Percentiles rank a stretch among this genome's conserved stretches.
These are phyloP conservation scores for Paedocypris sp. DNA, from an alignment of 2,113 vertebrate species.

Conservation along the genomic window DNA sequence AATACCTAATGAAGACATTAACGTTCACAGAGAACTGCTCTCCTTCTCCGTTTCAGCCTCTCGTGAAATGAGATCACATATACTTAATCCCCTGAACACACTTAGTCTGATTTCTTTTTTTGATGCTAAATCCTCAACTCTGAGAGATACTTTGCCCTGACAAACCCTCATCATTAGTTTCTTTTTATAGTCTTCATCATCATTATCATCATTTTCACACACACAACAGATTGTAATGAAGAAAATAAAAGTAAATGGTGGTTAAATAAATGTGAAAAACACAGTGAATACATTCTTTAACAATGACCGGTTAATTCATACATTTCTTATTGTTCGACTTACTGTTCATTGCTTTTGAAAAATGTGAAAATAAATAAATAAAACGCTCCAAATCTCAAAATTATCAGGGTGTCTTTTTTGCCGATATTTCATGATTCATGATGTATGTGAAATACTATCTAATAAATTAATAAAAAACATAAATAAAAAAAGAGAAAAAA, in stretches of 20 bases:
- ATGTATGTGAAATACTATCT: too few relatives aligned
- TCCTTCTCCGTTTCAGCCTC: neutral
- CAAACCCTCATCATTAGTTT: constrained; percentile 13
- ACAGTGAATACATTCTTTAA: too few relatives aligned
- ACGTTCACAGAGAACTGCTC: constrained; percentile 2
- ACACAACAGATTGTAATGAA: neutral
- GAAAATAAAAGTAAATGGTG: neutral
- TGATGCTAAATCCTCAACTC: neutral
- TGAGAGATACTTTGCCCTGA: constrained; percentile 8
- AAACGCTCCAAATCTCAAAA: too few relatives aligned
- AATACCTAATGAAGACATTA: constrained; percentile 19
- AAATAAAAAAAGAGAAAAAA: too few relatives aligned
- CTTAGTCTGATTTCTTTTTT: constrained; percentile 2
- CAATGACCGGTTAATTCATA: too few relatives aligned
- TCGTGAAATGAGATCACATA: constrained; percentile 10
- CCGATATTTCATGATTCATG: too few relatives aligned
- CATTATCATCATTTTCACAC: constrained; percentile 19
- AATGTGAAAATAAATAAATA: too few relatives aligned
- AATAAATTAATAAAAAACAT: too few relatives aligned
- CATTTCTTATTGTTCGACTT: too few relatives aligned
- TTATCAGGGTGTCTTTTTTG: too few relatives aligned
- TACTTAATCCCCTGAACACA: neutral
- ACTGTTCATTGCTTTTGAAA: too few relatives aligned
- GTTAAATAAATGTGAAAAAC: too few relatives aligned
- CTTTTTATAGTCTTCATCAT: constrained; percentile 13